Percentiles rank a stretch among this genome's conserved stretches.
Evolutionary conservation across 2,888 invertebrate species (phyloP).

Genomic region (Celastrina argiolus): DNA sequence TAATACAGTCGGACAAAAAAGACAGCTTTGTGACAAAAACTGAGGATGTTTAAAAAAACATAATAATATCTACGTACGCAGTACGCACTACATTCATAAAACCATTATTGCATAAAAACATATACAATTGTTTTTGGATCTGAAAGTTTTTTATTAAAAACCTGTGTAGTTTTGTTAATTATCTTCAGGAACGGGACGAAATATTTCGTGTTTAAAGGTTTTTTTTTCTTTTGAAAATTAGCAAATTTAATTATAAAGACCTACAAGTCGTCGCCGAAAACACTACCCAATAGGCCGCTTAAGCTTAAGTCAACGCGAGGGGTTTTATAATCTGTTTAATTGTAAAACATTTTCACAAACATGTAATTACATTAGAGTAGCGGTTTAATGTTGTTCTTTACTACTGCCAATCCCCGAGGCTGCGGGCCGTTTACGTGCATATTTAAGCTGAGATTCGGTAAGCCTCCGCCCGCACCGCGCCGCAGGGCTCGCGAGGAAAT

Average conservation of each 20-base stretch:
- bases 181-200: background rate
- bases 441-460: constrained; percentile 50
- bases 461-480: constrained; percentile 26
- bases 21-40: no score
- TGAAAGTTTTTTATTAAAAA: background rate
- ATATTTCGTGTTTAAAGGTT: background rate
- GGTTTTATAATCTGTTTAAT: constrained; percentile 11
- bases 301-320: background rate
- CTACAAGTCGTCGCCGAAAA: constrained; percentile 3
- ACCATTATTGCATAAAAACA: no score
- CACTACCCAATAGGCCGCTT: background rate
- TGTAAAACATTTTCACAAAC: constrained; percentile 27
- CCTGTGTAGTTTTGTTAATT: background rate
- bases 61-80: no score
- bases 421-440: constrained; percentile 51
- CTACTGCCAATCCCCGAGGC: constrained; percentile 48
- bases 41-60: no score
- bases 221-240: background rate
- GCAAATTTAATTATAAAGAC: background rate
- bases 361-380: constrained; percentile 54
- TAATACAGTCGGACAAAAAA: no score
- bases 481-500: constrained; percentile 34
- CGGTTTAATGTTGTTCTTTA: constrained; percentile 44
- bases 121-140: background rate
- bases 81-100: no score